Base-by-base conservation (phyloP, 1,140 invertebrate genomes). In the Drosophila orena region DNA sequence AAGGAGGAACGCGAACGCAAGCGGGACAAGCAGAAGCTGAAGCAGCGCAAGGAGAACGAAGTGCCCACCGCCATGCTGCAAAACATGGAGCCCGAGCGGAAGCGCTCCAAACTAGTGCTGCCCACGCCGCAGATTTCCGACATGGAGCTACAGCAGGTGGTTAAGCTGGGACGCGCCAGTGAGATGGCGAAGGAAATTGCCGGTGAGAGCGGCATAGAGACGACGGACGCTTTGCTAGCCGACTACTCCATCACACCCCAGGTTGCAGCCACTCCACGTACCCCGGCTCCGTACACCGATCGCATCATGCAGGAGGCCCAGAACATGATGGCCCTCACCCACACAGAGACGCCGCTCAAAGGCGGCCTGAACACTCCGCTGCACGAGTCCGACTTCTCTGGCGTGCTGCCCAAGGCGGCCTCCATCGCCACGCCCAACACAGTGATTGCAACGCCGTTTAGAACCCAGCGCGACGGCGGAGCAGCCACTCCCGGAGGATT, bases 91-190 rank as follows among this genome's bases (percentile, higher is more conserved):
- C 98, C 98, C 1, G 94, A 97, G 0, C 96, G 96, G 61, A 99
- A 99, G 93, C 94, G 99, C 52, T 98, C 97, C 78, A 99, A 99
- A 93, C 93, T 99, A 14, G 98, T 99, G 12, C 91, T 99, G 37
- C 99, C 99, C 7, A 95, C 97, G 71, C 99, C 99, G 2, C 99
- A 99, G 93, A 99, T 99, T 50, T 97, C 98, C 0, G 99, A 99
- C 93, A 95, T 95, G 93, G 96, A 97, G 92, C 88, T 97, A 43
- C 96, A 97, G 81, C 96, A 98, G 94, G 98, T 99, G 10, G 97
- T 99, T 1, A 99, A 99, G 93, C 94, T 99, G 54, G 99, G 99
- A 0, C 95, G 97, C 75, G 97, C 98, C 8, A 99, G 97, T 83
- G 98, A 99, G 93, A 96, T 97, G 75, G 98, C 98, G 5, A 94